phyloP scores from a whole-genome alignment of 2,113 vertebrate species.

The Oceanodroma tethys region DNA sequence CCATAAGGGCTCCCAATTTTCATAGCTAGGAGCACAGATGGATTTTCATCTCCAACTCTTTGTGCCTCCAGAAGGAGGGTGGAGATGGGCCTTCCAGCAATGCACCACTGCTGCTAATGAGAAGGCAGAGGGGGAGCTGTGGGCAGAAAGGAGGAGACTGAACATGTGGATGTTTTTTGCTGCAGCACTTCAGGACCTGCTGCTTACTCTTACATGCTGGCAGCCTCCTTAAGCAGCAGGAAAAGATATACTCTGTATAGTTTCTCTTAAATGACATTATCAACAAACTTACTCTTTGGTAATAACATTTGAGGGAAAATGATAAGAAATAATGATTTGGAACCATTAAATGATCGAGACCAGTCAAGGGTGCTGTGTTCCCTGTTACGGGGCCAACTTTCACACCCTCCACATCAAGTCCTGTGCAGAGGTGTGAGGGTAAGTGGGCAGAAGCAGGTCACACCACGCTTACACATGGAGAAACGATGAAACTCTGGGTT shows the following conservation, averaged over 20 bases:
- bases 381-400: neutral
- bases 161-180: neutral
- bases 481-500: neutral
- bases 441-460: neutral
- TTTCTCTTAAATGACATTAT: neutral
- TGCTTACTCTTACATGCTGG: neutral
- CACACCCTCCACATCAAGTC: neutral
- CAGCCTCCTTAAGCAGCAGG: neutral
- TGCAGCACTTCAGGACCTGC: neutral
- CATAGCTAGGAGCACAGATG: neutral
- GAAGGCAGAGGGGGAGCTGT: neutral
- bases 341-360: neutral
- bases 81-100: neutral
- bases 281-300: neutral
- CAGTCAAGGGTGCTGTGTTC: neutral
- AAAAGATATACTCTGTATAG: neutral
- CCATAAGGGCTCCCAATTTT: neutral
- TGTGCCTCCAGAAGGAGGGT: neutral
- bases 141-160: neutral
- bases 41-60: neutral
- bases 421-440: neutral
- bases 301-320: neutral
- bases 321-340: rapidly evolving
- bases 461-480: neutral
- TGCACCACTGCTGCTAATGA: neutral